Conservation (phyloP, 2,113 vertebrate species). For the Oriolus oriolus region DNA sequence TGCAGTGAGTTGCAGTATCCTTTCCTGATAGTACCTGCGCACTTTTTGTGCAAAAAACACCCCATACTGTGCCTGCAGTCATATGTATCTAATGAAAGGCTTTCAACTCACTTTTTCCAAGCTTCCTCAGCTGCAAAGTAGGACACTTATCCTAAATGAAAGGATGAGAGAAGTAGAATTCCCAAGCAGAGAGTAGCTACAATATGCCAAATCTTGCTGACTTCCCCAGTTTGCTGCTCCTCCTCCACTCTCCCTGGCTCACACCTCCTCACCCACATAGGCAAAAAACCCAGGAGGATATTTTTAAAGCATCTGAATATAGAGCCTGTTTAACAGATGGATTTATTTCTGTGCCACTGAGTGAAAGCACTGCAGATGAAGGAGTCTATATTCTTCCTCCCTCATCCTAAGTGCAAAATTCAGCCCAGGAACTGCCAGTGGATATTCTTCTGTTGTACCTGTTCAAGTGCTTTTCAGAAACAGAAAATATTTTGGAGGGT, state of each 20-base stretch:
- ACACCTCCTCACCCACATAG: not conserved
- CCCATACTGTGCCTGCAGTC: not conserved
- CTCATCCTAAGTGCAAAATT: not conserved
- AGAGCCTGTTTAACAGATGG: not conserved
- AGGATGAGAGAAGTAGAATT: not conserved
- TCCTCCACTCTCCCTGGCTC: not conserved
- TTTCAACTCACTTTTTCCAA: not conserved
- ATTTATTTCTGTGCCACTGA: not conserved
- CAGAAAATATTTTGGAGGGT: not conserved
- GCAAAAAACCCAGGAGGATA: not conserved
- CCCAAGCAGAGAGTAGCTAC: not conserved
- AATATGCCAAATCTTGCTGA: not conserved
- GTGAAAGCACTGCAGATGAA: not conserved
- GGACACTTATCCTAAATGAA: not conserved
- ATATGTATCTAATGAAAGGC: not conserved
- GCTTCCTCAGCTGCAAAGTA: not conserved
- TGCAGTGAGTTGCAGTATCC: too few species aligned
- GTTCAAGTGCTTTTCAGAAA: not conserved
- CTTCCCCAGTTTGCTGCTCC: not conserved
- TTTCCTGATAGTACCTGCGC: not conserved
- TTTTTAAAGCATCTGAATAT: not conserved
- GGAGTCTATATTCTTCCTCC: not conserved
- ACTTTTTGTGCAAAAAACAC: rapidly evolving
- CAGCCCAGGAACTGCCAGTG: not conserved
- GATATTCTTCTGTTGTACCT: rapidly evolving